Evolutionary conservation across 2,797 vertebrate genomes (phyloP), one percentile per base, ranked within the genome.

Genomic region (Danio aesculapii): DNA sequence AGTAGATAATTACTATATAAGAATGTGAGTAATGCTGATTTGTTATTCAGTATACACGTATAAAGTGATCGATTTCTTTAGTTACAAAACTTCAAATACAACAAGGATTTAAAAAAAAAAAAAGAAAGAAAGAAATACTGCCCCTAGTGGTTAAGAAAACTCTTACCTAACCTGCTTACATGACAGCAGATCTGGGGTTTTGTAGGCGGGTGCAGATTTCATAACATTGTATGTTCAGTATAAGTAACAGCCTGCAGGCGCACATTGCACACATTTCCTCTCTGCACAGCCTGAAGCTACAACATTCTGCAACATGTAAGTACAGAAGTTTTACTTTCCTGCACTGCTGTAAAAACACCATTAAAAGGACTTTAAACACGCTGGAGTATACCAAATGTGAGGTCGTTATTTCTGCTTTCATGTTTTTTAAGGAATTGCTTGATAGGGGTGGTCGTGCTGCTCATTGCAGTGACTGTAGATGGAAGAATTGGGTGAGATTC

Each of bases 401-500:
- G 3, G 12, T 30, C 3, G 17, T 12, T 8, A 5, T 52, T 14
- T 30, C 14, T 50, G 7, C 19, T 85, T 12, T 16, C 16, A 7
- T 82, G 68, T 76, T 16, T 72, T n/a, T 79, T 61, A 85, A 95
- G 94, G 94, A 86, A 90, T 66, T 88, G 12, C 77, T 46, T 92
- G 68, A 59, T 88, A 81, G 92, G 79, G 46, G 66, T 92, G n/a
- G 43, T 89, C 63, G 88, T 89, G 41, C 81, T 92, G 71, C 79
- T 93, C 82, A 77, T 94, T 77, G 63, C 86, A 55, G 46, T 92
- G 12, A 90, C 90, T 75, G 87, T 87, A 43, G 91, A 94, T 39
- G 93, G 91, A 77, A 84, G 66, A 85, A 59, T 94, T 75, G 93
- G 93, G 94, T 95, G 88, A 88, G 89, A 55, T 47, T 52, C 58